Conservation (phyloP, 2,113 vertebrate genomes). For the Gulo gulo region DNA sequence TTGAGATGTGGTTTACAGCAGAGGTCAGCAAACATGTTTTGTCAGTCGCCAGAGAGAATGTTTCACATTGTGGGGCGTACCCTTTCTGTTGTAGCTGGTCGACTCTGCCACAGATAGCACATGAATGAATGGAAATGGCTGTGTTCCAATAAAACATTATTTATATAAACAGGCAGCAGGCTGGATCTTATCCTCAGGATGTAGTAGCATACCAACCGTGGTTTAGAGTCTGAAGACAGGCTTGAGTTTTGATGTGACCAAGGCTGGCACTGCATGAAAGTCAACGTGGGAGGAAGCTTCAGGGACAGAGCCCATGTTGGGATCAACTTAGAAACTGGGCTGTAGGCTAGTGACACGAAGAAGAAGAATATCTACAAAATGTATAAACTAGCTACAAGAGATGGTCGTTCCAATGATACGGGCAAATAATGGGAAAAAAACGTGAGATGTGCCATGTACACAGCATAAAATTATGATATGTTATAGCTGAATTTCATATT, state of each 20-base stretch:
- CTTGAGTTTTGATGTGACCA: not conserved
- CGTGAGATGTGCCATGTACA: not conserved
- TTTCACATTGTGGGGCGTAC: not conserved
- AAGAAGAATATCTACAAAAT: not conserved
- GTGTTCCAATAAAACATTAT: not conserved
- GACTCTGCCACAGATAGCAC: not conserved
- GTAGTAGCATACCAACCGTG: fast-evolving
- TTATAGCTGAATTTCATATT: not conserved
- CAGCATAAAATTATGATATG: not conserved
- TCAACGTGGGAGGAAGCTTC: not conserved
- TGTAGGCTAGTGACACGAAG: not conserved
- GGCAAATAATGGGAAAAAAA: not conserved
- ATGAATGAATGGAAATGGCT: not conserved
- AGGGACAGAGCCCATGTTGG: not conserved
- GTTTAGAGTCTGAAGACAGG: not conserved
- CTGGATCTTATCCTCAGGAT: not conserved
- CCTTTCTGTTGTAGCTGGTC: not conserved
- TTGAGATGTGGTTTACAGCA: not conserved
- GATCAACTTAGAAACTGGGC: not conserved
- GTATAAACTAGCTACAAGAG: not conserved
- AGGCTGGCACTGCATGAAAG: not conserved
- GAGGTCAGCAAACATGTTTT: not conserved
- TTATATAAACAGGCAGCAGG: not conserved
- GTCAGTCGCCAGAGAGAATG: not conserved
- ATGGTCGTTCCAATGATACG: not conserved